Evolutionary conservation across 2,888 invertebrate genomes (phyloP), one percentile per base, ranked within the genome.

Genomic region (Diplazon laetatorius): DNA sequence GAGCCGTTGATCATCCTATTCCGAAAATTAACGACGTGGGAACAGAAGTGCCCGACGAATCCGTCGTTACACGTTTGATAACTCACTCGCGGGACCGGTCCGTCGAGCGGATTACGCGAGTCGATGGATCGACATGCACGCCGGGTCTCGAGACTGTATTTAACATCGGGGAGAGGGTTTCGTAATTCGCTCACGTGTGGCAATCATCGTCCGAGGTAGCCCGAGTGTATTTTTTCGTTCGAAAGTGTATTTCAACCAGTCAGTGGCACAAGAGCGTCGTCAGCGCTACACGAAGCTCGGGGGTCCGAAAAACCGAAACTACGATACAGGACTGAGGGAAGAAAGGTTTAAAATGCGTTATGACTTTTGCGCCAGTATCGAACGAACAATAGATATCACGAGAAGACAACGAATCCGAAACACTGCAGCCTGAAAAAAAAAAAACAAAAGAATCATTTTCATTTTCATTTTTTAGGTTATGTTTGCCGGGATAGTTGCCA

Each of bases 21-120:
- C 30, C 18, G 16, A 63, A 71, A 65, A 60, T 71, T 37, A 59
- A 50, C 50, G 48, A 57, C 46, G 25, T 30, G 30, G 30, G 30
- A 30, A n/a, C 30, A 8, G 35, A 22, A 44, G 10, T 39, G 18
- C 62, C 55, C 42, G 37, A 52, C 25, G 50, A 25, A 39, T 30
- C 25, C 25, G 37, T 46, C 52, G 63, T 55, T 55, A n/a, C n/a
- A n/a, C 35, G 12, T 9, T 62, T 68, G 71, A 76, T 76, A 71
- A 66, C 66, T 76, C 71, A 68, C 71, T 76, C 60, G 48, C 39
- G n/a, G 14, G 16, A 16, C 12, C 16, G 14, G 14, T 62, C 37
- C 42, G 22, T 25, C 35, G 35, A 52, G 18, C 10, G 50, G 60
- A 68, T 68, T 46, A 16, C 30, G 4, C 25, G 8, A 59, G 37